phyloP scores from a whole-genome alignment of 2,113 vertebrate species.

The Narcine bancroftii region DNA sequence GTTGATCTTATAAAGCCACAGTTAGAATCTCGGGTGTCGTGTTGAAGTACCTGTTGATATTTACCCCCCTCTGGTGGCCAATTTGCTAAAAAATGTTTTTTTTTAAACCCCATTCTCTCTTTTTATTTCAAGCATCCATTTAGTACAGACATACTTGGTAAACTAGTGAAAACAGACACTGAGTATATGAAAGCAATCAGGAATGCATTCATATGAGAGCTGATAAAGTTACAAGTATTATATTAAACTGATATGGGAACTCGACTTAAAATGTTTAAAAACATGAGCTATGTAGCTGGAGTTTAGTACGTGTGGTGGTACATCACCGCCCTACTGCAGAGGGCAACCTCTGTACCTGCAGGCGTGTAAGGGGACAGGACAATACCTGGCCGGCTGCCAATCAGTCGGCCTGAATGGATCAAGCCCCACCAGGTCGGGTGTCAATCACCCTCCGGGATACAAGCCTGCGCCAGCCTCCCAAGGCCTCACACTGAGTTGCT shows the following conservation, averaged over 20 bases:
- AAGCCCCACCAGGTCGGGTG: no score
- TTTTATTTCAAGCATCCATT: background rate
- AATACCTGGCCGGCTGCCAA: no score
- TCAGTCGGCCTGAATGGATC: no score
- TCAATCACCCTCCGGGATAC: no score
- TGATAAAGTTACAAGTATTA: background rate
- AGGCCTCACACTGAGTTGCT: no score
- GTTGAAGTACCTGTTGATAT: background rate
- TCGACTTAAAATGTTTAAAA: background rate
- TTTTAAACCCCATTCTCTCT: background rate
- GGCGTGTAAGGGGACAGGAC: no score
- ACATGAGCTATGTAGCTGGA: no score
- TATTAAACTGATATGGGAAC: background rate
- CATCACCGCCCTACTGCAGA: no score
- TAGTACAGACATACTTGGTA: background rate
- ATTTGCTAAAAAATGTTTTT: background rate
- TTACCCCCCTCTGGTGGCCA: constrained; percentile 14
- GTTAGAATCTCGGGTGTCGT: background rate
- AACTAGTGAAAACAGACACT: background rate
- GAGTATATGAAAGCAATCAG: background rate
- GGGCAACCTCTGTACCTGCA: no score
- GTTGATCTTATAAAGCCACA: background rate
- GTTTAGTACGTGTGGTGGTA: background rate
- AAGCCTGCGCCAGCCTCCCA: no score
- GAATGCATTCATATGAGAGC: background rate